phyloP scores from a whole-genome alignment of 2,888 invertebrate genomes.

The Desoria tigrina region DNA sequence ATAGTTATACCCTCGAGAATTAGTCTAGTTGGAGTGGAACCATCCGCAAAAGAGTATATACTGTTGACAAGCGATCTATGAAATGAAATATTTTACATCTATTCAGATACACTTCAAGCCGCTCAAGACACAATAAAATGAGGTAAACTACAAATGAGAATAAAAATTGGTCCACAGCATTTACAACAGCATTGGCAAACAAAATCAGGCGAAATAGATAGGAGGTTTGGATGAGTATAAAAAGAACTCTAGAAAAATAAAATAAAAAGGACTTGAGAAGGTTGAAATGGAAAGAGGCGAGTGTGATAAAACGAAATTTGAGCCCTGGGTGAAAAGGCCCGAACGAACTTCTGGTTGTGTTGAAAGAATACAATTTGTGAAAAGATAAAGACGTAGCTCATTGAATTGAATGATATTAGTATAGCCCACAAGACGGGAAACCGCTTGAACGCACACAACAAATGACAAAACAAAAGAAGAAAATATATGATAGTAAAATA shows the following conservation, averaged over 20 bases:
- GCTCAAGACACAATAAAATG: no score
- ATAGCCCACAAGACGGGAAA: constrained; percentile 41
- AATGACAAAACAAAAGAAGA: constrained; percentile 41
- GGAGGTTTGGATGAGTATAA: neutral
- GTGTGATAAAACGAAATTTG: constrained; percentile 8
- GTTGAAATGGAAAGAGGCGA: constrained; percentile 5
- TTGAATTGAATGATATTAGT: constrained; percentile 34
- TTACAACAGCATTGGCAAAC: no score
- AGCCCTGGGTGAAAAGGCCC: constrained; percentile 12
- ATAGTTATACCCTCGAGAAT: no score
- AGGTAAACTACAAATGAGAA: no score
- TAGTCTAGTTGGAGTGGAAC: no score
- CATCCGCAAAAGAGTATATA: no score
- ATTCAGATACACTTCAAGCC: no score
- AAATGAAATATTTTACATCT: no score
- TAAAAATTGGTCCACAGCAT: no score
- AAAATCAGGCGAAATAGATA: neutral
- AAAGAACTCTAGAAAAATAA: neutral
- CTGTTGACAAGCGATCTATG: no score
- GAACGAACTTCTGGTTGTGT: constrained; percentile 12
- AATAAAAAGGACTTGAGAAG: neutral
- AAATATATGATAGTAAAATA: constrained; percentile 21
- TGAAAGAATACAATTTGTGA: constrained; percentile 33
- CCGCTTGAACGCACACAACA: constrained; percentile 44
- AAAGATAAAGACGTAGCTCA: constrained; percentile 40